Evolutionary conservation across 1,140 invertebrate genomes (phyloP).

Genomic region (Penaeus vannamei): DNA sequence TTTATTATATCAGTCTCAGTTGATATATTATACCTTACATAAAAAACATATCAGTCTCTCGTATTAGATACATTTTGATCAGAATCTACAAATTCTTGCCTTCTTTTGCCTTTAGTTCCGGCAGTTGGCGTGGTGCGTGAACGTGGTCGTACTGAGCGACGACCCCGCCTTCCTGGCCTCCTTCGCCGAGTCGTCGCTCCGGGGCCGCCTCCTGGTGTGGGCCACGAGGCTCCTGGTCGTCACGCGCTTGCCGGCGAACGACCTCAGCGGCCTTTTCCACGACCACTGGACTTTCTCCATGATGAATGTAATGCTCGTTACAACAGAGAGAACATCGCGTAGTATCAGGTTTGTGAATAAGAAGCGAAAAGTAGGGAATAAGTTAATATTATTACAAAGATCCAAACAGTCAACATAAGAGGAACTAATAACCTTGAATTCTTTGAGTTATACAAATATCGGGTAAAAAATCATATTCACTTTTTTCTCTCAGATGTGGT

Average conservation of each 20-base stretch:
- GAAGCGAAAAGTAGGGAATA: too few relatives aligned
- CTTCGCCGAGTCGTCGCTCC: constrained; percentile 31
- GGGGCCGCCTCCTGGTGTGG: constrained; percentile 27
- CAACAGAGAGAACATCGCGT: too few relatives aligned
- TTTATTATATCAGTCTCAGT: too few relatives aligned
- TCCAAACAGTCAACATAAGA: too few relatives aligned
- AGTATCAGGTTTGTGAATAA: too few relatives aligned
- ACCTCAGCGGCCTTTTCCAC: not conserved
- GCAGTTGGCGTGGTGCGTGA: constrained; percentile 17
- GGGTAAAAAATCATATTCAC: too few relatives aligned
- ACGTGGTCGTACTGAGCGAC: constrained; percentile 33
- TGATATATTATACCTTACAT: too few relatives aligned
- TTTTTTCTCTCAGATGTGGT: too few relatives aligned
- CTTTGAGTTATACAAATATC: too few relatives aligned
- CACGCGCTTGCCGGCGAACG: not conserved
- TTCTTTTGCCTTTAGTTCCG: not conserved
- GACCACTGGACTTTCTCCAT: constrained; percentile 37
- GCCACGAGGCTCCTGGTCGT: constrained; percentile 32
- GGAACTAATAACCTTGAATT: too few relatives aligned
- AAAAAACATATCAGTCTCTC: too few relatives aligned
- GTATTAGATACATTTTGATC: not conserved
- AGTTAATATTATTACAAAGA: too few relatives aligned
- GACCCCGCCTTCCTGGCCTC: constrained; percentile 26
- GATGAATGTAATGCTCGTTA: constrained; percentile 32
- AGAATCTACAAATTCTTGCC: not conserved